A percentile compares a stretch with the other conserved stretches of the same genome.
phyloP scores from a whole-genome alignment of 2,888 invertebrate genomes.

The Liodrosophila aerea region DNA sequence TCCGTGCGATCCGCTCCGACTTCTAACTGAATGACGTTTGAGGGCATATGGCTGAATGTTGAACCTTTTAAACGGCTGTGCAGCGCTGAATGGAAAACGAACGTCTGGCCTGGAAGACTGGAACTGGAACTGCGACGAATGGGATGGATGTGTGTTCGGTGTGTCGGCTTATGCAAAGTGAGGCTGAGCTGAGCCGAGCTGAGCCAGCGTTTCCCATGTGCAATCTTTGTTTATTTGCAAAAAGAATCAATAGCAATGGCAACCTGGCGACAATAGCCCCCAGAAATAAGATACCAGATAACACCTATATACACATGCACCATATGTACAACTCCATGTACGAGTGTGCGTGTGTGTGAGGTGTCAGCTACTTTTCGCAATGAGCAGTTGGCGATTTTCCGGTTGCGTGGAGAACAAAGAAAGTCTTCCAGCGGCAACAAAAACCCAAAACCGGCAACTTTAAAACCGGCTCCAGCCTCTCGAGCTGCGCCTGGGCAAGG shows the following conservation, averaged over 20 bases:
- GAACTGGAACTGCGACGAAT: not conserved
- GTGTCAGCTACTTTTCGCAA: constrained; percentile 27
- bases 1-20: constrained; percentile 65
- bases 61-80: constrained; percentile 67
- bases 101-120: constrained; percentile 50
- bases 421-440: constrained; percentile 59
- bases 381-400: constrained; percentile 52
- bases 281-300: constrained; percentile 13
- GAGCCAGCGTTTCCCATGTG: constrained; percentile 28
- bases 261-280: constrained; percentile 12
- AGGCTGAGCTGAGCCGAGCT: constrained; percentile 28
- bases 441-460: constrained; percentile 39
- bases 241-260: constrained; percentile 32
- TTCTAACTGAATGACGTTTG: constrained; percentile 71
- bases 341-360: constrained; percentile 1
- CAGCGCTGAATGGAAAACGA: constrained; percentile 69
- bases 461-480: constrained; percentile 64
- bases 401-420: constrained; percentile 65
- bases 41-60: constrained; percentile 68
- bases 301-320: not conserved
- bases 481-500: constrained; percentile 37
- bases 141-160: not conserved
- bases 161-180: constrained; percentile 41
- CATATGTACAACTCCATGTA: not conserved
- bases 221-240: constrained; percentile 53